A percentile compares a stretch with the other conserved stretches of the same genome.
These are phyloP conservation scores for Clepsis dumicolana DNA, from an alignment of 2,888 invertebrate genomes.

Conservation along the genomic window DNA sequence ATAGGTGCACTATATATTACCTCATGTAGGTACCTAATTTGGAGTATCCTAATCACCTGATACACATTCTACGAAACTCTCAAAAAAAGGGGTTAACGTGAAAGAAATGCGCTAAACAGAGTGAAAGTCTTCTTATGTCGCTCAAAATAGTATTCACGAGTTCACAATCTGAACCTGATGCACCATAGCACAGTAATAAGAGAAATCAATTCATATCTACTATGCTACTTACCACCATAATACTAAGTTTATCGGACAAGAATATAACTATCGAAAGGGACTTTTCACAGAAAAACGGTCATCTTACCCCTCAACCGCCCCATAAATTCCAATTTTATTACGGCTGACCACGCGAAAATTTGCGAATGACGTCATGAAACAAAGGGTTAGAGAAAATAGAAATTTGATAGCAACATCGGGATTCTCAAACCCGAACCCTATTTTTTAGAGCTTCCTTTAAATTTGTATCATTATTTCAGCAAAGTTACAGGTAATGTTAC, in stretches of 20 bases:
- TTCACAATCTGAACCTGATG: no score
- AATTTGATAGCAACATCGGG: conserved; percentile 12
- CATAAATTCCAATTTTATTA: conserved; percentile 33
- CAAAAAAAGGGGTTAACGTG: no score
- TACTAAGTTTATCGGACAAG: conserved; percentile 18
- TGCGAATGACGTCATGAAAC: conserved; percentile 37
- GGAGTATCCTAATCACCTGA: no score
- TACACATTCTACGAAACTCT: no score
- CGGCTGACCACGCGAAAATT: conserved; percentile 37
- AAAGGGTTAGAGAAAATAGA: conserved; percentile 26
- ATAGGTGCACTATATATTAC: no score
- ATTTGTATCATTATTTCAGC: neutral
- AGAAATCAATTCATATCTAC: neutral
- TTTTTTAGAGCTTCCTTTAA: neutral
- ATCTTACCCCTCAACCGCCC: conserved; percentile 10
- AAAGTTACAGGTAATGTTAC: neutral
- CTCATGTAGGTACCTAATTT: no score
- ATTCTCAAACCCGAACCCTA: neutral
- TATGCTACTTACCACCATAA: neutral
- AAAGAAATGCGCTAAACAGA: no score
- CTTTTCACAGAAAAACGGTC: conserved; percentile 6
- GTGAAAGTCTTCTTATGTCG: no score
- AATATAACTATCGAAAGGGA: conserved; percentile 25
- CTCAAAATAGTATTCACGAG: no score
- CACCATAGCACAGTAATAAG: no score